phyloP scores from a whole-genome alignment of 2,113 vertebrate species.

The Corvus hawaiiensis region DNA sequence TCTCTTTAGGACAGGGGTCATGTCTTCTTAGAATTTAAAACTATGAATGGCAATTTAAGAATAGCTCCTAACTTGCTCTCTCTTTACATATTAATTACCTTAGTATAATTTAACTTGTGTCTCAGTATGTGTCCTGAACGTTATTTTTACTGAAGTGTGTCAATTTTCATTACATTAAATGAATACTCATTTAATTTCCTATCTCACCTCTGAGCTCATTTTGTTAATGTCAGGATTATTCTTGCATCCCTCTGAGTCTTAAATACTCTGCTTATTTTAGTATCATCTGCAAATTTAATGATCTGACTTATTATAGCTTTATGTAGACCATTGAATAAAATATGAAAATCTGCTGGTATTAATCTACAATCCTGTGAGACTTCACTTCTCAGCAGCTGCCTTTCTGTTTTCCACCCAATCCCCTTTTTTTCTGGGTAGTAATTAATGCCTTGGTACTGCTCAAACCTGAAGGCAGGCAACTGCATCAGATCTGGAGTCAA shows the following conservation, averaged over 20 bases:
- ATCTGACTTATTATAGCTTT: constrained; percentile 33
- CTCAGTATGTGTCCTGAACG: not conserved
- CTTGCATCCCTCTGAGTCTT: constrained; percentile 16
- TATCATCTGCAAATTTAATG: constrained; percentile 58
- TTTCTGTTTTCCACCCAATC: not conserved
- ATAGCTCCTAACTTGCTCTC: not conserved
- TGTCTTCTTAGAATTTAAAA: not conserved
- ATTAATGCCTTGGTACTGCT: not conserved
- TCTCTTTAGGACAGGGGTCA: not conserved
- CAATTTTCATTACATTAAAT: constrained; percentile 19
- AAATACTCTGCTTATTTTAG: constrained; percentile 45
- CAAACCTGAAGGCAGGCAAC: not conserved
- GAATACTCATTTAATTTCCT: constrained; percentile 14
- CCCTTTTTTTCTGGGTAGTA: not conserved
- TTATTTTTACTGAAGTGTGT: constrained; percentile 36
- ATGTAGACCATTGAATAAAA: constrained; percentile 49
- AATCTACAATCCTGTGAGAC: not conserved
- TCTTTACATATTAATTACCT: not conserved
- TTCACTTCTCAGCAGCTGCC: not conserved
- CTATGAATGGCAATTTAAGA: not conserved
- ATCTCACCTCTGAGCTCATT: constrained; percentile 7
- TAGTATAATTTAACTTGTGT: not conserved
- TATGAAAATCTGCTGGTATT: constrained; percentile 34
- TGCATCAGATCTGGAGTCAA: not conserved
- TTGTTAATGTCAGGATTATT: constrained; percentile 45